Evolutionary conservation across 1,140 invertebrate species (phyloP), one percentile per base, ranked within the genome.

Genomic region (Aphelenchoides fujianensis): DNA sequence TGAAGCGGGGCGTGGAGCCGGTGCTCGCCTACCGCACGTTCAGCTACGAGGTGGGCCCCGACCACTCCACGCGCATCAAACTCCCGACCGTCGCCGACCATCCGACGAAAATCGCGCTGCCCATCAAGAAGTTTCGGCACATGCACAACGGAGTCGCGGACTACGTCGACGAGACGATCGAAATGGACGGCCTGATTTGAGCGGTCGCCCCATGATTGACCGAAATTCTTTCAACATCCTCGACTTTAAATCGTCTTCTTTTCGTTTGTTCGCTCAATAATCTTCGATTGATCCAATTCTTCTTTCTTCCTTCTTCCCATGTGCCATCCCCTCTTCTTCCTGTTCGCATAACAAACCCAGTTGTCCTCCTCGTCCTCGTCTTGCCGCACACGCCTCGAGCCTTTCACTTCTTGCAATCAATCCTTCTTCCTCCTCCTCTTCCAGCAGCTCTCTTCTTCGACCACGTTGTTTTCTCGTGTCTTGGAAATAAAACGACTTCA

Each of bases 1-100:
- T n/a, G 37, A 30, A 41, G 28, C 9, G 28, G 9, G 23, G 53
- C 27, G 30, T 55, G 31, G 35, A 71, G 53, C 34, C 62, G 31
- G 28, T 80, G 19, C 36, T 78, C 2, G 78, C 79, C 59, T 80
- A 79, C 68, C 35, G 78, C 59, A 80, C 78, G 19, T 81, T 80
- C 73, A 76, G 73, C 52, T 79, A 69, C 53, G 78, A 80, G 67
- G 48, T 68, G 27, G 78, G 78, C 36, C 78, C 78, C 27, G 78
- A 80, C 48, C 78, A 80, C 64, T 71, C 75, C 3, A 70, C 31
- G 2, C 57, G 76, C 35, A 75, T 61, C 19, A 59, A 59, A 67
- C 55, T 7, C 5, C 5, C 55, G 34, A 59, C 55, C 55, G 23
- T 48, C 41, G 23, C 28, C 55, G 19, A 59, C 7, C 5, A 30